Evolutionary conservation across 2,113 vertebrate genomes (phyloP).

Genomic region (Dromiciops gliroides): DNA sequence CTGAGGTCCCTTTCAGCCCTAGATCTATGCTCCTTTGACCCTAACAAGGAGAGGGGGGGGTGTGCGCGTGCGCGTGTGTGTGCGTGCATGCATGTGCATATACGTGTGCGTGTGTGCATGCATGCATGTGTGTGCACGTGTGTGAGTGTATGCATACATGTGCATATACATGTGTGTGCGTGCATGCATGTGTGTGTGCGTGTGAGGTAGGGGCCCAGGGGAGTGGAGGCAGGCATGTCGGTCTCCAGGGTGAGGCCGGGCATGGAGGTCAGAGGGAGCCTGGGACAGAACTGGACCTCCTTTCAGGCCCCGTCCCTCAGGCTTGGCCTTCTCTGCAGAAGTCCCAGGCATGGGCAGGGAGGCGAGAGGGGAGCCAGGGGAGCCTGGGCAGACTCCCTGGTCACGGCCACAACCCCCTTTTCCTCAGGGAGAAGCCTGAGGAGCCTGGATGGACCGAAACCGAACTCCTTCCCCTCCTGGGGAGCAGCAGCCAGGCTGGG

Average conservation of each 20-base stretch:
- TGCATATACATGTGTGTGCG: too few species aligned
- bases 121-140: too few species aligned
- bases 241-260: not conserved
- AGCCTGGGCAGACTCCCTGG: not conserved
- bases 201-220: not conserved
- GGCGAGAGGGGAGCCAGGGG: too few species aligned
- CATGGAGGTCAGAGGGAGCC: too few species aligned
- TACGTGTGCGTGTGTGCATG: too few species aligned
- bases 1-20: not conserved
- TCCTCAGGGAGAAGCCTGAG: slow-evolving; percentile 21
- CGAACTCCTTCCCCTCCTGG: slow-evolving; percentile 35
- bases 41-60: not conserved
- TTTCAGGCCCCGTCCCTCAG: not conserved
- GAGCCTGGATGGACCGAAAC: slow-evolving; percentile 66
- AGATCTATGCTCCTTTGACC: not conserved
- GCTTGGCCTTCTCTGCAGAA: not conserved
- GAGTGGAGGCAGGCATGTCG: not conserved
- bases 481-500: slow-evolving; percentile 56
- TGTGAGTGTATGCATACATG: too few species aligned
- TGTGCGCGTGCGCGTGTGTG: too few species aligned
- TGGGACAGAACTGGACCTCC: not conserved
- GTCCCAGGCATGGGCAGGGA: not conserved
- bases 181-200: too few species aligned
- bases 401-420: not conserved
- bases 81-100: too few species aligned